Evolutionary conservation across 2,888 invertebrate genomes (phyloP).

Genomic region (Spisula subtruncata): DNA sequence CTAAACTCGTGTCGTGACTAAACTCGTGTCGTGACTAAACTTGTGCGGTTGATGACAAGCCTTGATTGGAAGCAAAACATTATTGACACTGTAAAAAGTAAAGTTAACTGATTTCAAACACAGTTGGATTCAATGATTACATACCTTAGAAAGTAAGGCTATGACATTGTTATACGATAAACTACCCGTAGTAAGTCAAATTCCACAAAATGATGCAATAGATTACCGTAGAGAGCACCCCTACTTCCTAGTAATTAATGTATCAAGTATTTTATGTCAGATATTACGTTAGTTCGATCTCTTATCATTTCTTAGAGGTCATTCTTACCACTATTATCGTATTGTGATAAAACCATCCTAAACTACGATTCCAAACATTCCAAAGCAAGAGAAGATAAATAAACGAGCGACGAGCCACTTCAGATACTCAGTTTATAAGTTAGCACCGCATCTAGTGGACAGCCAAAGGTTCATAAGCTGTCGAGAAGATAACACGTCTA

Average conservation of each 20-base stretch:
- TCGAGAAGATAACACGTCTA: neutral
- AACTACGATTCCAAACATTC: slow-evolving; percentile 13
- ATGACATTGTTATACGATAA: too few relatives aligned
- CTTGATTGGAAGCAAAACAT: neutral
- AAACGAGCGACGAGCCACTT: neutral
- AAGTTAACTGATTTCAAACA: neutral
- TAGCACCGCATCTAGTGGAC: neutral
- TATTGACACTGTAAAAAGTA: neutral
- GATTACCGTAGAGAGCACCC: too few relatives aligned
- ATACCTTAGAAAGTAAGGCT: too few relatives aligned
- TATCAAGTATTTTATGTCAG: neutral
- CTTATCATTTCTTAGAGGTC: neutral
- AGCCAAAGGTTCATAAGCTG: neutral
- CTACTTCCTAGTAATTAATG: too few relatives aligned
- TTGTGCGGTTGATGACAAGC: neutral
- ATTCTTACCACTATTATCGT: neutral
- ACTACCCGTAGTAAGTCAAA: neutral
- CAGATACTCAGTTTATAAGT: neutral
- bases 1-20: neutral
- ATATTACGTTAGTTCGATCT: neutral
- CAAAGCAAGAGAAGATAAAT: neutral
- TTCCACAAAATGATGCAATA: neutral
- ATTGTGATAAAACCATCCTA: slow-evolving; percentile 4
- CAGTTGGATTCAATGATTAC: neutral
- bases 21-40: neutral